These are phyloP conservation scores for Dicroscelio sp. DNA, from an alignment of 2,888 invertebrate species.

Conservation along the genomic window DNA sequence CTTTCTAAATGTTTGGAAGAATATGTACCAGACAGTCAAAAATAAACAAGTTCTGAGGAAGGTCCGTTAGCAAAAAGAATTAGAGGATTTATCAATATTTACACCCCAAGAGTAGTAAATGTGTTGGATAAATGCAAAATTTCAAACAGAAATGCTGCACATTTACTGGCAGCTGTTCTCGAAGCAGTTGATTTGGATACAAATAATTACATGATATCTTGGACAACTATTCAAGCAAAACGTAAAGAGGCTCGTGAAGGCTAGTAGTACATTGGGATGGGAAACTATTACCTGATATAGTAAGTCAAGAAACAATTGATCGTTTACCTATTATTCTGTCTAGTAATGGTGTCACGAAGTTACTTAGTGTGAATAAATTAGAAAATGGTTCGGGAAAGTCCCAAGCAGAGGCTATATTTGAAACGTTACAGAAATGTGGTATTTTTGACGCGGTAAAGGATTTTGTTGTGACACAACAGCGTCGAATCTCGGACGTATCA, in stretches of 20 bases:
- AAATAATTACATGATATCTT: conserved; percentile 33
- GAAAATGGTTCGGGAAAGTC: conserved; percentile 23
- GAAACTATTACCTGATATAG: conserved; percentile 36
- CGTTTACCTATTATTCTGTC: conserved; percentile 43
- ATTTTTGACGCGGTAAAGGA: conserved; percentile 34
- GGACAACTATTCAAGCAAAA: conserved; percentile 20
- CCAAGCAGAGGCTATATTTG: conserved; percentile 44
- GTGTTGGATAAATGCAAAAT: conserved; percentile 18
- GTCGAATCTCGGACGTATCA: conserved; percentile 39
- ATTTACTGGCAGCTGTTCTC: conserved; percentile 13
- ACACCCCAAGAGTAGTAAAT: conserved; percentile 23
- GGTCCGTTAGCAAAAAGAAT: conserved; percentile 28
- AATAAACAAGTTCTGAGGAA: too few species aligned
- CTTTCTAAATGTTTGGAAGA: too few species aligned
- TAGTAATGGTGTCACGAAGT: conserved; percentile 14
- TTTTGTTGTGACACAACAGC: conserved; percentile 61
- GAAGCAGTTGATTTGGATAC: conserved; percentile 34
- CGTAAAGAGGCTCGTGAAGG: neutral
- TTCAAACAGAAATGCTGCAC: conserved; percentile 36
- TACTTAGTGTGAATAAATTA: conserved; percentile 41
- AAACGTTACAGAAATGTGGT: conserved; percentile 43
- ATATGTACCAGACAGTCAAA: too few species aligned
- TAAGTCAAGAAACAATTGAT: conserved; percentile 16
- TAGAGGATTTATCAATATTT: conserved; percentile 46
- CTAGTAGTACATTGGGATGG: conserved; percentile 30